Base-by-base conservation (phyloP, 2,888 invertebrate species). In the Tetragnatha montana region DNA sequence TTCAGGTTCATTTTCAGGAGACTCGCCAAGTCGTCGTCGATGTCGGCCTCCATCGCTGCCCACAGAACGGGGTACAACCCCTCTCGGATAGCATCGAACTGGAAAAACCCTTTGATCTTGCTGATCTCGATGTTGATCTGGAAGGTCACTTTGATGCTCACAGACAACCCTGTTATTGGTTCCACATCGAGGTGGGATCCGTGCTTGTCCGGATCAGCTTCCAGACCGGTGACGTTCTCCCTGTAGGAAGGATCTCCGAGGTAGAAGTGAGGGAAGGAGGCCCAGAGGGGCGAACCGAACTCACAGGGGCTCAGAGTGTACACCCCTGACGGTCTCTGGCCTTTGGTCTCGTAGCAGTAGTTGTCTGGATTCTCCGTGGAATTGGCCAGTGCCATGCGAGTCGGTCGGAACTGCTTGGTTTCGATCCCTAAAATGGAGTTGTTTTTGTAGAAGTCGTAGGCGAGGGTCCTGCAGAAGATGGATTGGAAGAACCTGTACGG, bases 141-240 rank as follows among this genome's bases (percentile, higher is more conserved):
- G 17, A 88, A 73, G 10, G 81, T 71, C 68, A 91, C 69, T 6
- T 81, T 51, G 3, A 83, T 35, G 17, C 76, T 50, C 6, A 91
- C 47, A 12, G 88, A 68, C 8, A 88, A 35, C 49, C 91, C 91
- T 3, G 78, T 91, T 94, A 97, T 97, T 78, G 98, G 98, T 93
- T 98, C 97, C 0, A 98, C 95, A 92, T 98, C 98, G 84, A 98
- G 95, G 94, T 95, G 97, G 70, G 98, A 95, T 89, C 96, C 95
- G 94, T 98, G 76, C n/a, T 21, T 14, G 4, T 51, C 17, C 10
- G 69, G 19, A 70, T 91, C 71, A 6, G 90, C 88, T 10, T 83
- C 35, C 76, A 91, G 21, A 1, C 88, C 88, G 2, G 50, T 21
- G 0, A 91, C 68, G 8, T 35, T 22, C 4, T 76, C 17, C 8